Conservation (phyloP, 2,797 vertebrate genomes). For the Dipus sagitta region DNA sequence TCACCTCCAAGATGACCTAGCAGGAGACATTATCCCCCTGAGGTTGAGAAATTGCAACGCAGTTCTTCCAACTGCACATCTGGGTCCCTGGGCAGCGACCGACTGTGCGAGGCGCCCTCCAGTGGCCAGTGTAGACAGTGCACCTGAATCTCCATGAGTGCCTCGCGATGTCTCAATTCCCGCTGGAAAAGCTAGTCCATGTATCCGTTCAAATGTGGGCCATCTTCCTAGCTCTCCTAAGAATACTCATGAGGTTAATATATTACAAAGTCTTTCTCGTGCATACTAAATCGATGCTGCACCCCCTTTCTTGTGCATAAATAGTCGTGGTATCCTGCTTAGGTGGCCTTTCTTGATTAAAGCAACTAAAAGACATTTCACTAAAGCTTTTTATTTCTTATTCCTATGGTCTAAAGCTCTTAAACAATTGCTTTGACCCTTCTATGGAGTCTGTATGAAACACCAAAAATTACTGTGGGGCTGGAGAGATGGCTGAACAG, state of each 20-base stretch:
- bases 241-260: background rate
- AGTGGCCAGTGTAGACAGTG: background rate
- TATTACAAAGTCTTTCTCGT: background rate
- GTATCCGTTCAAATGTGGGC: background rate
- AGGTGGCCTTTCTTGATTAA: background rate
- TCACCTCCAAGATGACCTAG: background rate
- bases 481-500: too few relatives aligned
- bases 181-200: background rate
- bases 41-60: background rate
- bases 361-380: background rate
- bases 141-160: background rate
- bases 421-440: background rate
- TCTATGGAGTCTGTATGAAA: background rate
- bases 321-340: background rate
- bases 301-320: background rate
- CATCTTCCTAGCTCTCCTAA: background rate
- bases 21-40: background rate
- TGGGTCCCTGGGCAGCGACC: background rate
- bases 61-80: too few relatives aligned
- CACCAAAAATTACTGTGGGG: background rate
- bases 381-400: background rate
- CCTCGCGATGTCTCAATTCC: background rate
- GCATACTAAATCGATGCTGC: background rate
- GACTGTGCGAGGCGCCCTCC: background rate
- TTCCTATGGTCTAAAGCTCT: background rate